phyloP scores from a whole-genome alignment of 2,113 vertebrate genomes.

The Rhinogobius similis region DNA sequence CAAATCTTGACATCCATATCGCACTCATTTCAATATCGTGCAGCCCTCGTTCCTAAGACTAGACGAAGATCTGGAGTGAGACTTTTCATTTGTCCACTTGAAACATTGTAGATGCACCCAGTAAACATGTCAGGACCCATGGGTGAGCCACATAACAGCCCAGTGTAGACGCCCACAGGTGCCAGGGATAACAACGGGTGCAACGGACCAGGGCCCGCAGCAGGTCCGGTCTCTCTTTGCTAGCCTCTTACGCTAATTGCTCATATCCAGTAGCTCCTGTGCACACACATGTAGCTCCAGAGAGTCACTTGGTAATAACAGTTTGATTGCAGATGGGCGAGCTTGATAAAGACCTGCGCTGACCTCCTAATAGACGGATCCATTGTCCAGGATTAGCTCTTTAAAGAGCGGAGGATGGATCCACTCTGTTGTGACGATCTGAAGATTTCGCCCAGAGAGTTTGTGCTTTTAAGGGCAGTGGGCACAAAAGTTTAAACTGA shows the following conservation, averaged over 20 bases:
- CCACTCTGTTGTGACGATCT: no score
- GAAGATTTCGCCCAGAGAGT: no score
- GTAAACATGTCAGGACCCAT: neutral
- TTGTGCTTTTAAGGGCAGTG: no score
- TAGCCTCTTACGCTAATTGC: constrained; percentile 53
- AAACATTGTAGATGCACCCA: neutral
- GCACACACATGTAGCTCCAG: constrained; percentile 38
- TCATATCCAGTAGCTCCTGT: constrained; percentile 49
- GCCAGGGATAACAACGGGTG: constrained; percentile 29
- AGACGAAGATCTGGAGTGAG: no score
- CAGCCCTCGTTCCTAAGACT: no score
- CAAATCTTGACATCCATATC: no score
- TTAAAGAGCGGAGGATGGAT: no score
- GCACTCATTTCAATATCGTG: no score
- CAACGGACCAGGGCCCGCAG: no score
- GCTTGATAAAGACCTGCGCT: constrained; percentile 26
- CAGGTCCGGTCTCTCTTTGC: no score
- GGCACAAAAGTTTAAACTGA: no score
- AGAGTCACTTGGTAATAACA: constrained; percentile 59
- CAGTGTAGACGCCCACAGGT: constrained; percentile 20
- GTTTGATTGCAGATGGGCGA: constrained; percentile 60
- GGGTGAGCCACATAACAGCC: constrained; percentile 1
- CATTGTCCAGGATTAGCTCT: neutral
- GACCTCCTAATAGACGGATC: constrained; percentile 42
- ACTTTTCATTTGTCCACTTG: no score